Evolutionary conservation across 2,888 invertebrate genomes (phyloP), one percentile per base, ranked within the genome.

Genomic region (Synanthedon tipuliformis): DNA sequence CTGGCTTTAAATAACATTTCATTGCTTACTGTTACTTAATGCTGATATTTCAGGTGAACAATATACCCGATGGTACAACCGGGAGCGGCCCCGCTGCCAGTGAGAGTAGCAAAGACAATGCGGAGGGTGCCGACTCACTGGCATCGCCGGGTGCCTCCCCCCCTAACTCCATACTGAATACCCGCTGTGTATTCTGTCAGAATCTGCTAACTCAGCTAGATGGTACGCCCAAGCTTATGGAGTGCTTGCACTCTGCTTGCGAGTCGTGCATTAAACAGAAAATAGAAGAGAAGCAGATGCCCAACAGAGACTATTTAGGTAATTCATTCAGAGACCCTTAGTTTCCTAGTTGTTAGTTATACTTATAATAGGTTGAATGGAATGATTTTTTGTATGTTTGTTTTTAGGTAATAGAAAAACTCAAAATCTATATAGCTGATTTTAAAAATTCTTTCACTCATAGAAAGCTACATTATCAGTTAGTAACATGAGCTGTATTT

Each of bases 221-320:
- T 2, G 87, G 87, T 64, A 82, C 81, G 52, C 95, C 96, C 41
- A 95, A 95, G 83, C 88, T 96, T 56, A 86, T 97, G 69, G 95
- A 95, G 80, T 97, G 96, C 75, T 89, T 97, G 61, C 96, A 97
- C 78, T 93, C 95, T 52, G 92, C 94, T 56, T 97, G 96, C 76
- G 89, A 91, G 54, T 88, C 90, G 57, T 95, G 95, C 81, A 84
- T 95, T 63, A 90, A 89, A 61, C 89, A 90, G 55, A 94, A 93
- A 78, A 79, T 93, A 34, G 84, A 87, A 16, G 87, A 87, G 65
- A 75, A 75, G 49, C 77, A 78, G 49, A 69, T 77, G 45, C 68
- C 65, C 61, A 73, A 73, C 51, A 66, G 81, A 53, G 87, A 88
- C 61, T 87, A 80, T 57, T 61, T 83, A 53, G 82, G 87, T 86